Evolutionary conservation across 1,140 invertebrate species (phyloP).

Genomic region (Bombus haemorrhoidalis): DNA sequence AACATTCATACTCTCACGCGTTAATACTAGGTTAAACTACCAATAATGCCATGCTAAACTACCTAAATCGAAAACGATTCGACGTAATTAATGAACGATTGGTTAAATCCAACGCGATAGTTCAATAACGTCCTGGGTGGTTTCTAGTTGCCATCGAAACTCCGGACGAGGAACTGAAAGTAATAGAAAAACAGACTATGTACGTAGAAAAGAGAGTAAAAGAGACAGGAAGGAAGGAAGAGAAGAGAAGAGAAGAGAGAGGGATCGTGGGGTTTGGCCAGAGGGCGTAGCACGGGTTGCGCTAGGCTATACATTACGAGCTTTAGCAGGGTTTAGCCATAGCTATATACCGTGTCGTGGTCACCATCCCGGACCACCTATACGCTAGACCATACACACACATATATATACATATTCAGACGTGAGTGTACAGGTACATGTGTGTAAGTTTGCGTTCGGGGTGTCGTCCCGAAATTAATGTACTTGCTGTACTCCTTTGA

Average conservation of each 20-base stretch:
- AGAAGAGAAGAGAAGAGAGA: not conserved
- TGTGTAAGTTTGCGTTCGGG: constrained; percentile 29
- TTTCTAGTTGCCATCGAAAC: constrained; percentile 48
- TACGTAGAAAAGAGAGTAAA: not conserved
- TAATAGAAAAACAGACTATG: not conserved
- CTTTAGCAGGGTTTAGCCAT: constrained; percentile 75
- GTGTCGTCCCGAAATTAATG: constrained; percentile 49
- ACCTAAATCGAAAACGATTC: constrained; percentile 4
- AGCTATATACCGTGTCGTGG: constrained; percentile 75
- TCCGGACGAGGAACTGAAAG: constrained; percentile 1
- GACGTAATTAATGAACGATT: constrained; percentile 70
- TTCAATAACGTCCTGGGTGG: constrained; percentile 54
- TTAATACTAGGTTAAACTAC: not conserved
- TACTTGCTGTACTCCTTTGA: constrained; percentile 47
- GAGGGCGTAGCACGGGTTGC: constrained; percentile 68
- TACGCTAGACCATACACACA: constrained; percentile 15
- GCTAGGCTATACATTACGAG: constrained; percentile 76
- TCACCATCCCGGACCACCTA: constrained; percentile 71
- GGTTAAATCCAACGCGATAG: constrained; percentile 67
- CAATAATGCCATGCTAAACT: constrained; percentile 36
- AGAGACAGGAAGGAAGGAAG: not conserved
- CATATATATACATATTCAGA: not conserved
- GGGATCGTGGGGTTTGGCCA: constrained; percentile 52
- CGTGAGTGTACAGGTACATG: not conserved
- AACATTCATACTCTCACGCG: not conserved